Conservation (phyloP, 2,888 invertebrate genomes). For the Andricus curvator region DNA sequence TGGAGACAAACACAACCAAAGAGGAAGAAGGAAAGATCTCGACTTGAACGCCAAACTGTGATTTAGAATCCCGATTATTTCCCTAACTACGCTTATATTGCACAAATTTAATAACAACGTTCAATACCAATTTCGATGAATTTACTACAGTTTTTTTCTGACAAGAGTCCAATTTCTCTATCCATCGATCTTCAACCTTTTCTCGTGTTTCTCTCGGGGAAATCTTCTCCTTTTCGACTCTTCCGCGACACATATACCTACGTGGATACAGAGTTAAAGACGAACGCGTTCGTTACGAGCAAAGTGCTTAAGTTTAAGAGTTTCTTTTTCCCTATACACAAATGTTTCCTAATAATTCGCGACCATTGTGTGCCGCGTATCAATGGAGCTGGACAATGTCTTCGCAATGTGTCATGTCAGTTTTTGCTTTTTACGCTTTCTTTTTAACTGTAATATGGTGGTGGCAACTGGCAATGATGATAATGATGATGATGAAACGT, state of each 20-base stretch:
- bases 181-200: conserved; percentile 37
- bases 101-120: conserved; percentile 23
- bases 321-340: conserved; percentile 32
- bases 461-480: conserved; percentile 16
- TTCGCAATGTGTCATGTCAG: conserved; percentile 48
- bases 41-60: conserved; percentile 11
- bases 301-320: conserved; percentile 34
- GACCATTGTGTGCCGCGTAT: conserved; percentile 44
- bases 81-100: conserved; percentile 37
- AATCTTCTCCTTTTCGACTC: conserved; percentile 40
- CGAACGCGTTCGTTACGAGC: conserved; percentile 38
- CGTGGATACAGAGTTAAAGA: conserved; percentile 25
- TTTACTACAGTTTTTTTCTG: conserved; percentile 37
- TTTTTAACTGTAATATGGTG: conserved; percentile 17
- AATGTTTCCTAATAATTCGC: conserved; percentile 41
- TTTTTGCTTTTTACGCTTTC: conserved; percentile 41
- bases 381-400: conserved; percentile 51
- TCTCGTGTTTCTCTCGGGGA: conserved; percentile 23
- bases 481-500: conserved; percentile 5
- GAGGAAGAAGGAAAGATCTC: conserved; percentile 19
- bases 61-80: neutral
- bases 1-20: conserved; percentile 19
- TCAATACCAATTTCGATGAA: conserved; percentile 28
- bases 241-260: conserved; percentile 35
- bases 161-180: conserved; percentile 43